Evolutionary conservation across 2,113 vertebrate genomes (phyloP).

Genomic region (Bubalus kerabau): DNA sequence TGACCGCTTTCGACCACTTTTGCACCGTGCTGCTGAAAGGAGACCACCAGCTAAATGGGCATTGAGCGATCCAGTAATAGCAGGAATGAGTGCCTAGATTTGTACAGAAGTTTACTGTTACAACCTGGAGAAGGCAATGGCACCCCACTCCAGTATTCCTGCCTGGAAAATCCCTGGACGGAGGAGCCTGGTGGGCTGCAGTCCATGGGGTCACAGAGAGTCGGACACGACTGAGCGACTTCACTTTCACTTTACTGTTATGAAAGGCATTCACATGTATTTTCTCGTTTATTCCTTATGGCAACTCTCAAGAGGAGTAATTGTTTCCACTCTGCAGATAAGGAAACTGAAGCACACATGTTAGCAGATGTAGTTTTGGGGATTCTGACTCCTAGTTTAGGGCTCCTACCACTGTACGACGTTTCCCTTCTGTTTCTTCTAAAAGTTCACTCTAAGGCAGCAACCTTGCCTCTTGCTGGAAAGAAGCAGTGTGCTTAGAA

Average conservation of each 20-base stretch:
- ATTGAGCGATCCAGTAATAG: not conserved
- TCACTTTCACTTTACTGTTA: not conserved
- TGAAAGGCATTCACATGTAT: not conserved
- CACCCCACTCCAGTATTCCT: too few relatives aligned
- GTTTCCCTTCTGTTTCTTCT: not conserved
- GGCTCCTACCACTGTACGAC: not conserved
- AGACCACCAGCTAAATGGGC: not conserved
- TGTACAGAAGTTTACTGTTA: not conserved
- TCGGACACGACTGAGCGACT: too few relatives aligned
- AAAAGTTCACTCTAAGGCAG: not conserved
- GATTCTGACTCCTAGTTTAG: not conserved
- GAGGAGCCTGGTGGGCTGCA: too few relatives aligned
- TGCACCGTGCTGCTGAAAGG: not conserved
- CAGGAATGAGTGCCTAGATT: not conserved
- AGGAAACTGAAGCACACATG: not conserved
- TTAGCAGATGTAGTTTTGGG: not conserved
- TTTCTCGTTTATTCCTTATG: not conserved
- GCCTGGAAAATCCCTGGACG: too few relatives aligned
- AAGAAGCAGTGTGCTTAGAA: not conserved
- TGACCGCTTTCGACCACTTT: not conserved
- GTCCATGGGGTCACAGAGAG: too few relatives aligned
- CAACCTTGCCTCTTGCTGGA: not conserved
- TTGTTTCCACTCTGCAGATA: not conserved
- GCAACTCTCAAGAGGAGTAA: not conserved
- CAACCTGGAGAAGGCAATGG: too few relatives aligned